Base-by-base conservation (phyloP, 2,888 invertebrate genomes). In the Tubulanus polymorphus region DNA sequence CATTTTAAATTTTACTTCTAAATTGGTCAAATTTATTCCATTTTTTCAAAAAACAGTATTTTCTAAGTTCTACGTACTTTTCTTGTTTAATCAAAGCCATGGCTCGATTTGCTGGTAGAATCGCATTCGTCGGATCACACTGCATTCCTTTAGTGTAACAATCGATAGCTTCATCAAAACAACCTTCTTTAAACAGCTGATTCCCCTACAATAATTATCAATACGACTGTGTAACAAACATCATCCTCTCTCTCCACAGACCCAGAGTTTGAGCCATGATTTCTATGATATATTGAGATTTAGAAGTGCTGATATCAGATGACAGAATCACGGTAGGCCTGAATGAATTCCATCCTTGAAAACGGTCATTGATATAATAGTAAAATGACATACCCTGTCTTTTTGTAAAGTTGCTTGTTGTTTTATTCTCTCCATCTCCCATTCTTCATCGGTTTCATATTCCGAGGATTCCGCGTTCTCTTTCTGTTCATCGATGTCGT, bases 41-140 rank as follows among this genome's bases (percentile, higher is more conserved):
- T n/a, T n/a, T n/a, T n/a, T n/a, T n/a, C n/a, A n/a, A n/a, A n/a
- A n/a, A n/a, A n/a, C n/a, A n/a, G n/a, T n/a, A n/a, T n/a, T n/a
- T n/a, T n/a, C n/a, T n/a, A n/a, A 35, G 35, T n/a, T n/a, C 12
- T 10, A 47, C 26, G 3, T 47, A 47, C 72, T 86, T 86, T 62
- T 89, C 85, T 65, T 87, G 84, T 79, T 91, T 93, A 10, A 94
- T 81, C 61, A 88, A 85, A 67, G 94, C 94, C 53, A 93, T 83
- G 1, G 91, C 93, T 65, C 95, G 83, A 77, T 95, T 95, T 0
- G 91, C 90, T 70, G 85, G 91, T 73, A 89, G 89, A 15, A 90
- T 83, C 1, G 93, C 68, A 63, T 77, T 80, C 18, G 68, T 69
- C 2, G 79, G 75, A 65, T 80, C 79, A 26, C 72, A 64, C 32